A percentile compares a stretch with the other conserved stretches of the same genome.
Conservation (phyloP, 2,797 vertebrate species). For the Syngnathus acus region DNA sequence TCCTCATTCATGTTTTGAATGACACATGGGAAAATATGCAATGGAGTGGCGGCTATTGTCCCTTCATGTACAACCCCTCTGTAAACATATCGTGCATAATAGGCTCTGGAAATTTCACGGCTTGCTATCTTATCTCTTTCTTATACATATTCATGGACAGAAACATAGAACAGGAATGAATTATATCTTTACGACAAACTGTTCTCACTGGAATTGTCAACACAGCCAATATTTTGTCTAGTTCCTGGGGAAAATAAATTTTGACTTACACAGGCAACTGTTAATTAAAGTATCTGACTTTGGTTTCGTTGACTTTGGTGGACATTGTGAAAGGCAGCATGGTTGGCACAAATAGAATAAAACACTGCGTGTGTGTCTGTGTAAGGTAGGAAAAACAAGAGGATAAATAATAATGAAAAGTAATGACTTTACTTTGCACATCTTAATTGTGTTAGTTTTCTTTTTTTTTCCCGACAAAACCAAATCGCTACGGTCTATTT, state of each 20-base stretch:
- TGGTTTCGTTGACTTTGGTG: conserved; percentile 25
- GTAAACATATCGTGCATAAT: conserved; percentile 47
- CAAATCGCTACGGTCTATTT: too few species aligned
- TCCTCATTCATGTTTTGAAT: conserved; percentile 35
- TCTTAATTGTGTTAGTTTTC: too few species aligned
- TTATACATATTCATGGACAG: conserved; percentile 24
- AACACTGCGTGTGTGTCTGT: too few species aligned
- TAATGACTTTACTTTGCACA: too few species aligned
- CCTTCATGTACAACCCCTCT: conserved; percentile 21
- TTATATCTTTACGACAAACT: conserved; percentile 22
- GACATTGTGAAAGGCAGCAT: background rate
- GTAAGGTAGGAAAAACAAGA: too few species aligned
- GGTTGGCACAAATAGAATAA: too few species aligned
- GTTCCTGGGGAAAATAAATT: conserved; percentile 22
- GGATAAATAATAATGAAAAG: too few species aligned
- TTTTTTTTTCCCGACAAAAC: too few species aligned
- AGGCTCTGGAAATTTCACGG: conserved; percentile 28
- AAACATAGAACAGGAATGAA: conserved; percentile 13
- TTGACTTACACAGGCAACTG: conserved; percentile 42
- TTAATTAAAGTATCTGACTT: conserved; percentile 31
- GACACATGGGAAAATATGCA: conserved; percentile 52
- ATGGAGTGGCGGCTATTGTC: conserved; percentile 20
- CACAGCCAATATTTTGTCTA: conserved; percentile 35
- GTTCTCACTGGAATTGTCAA: conserved; percentile 18
- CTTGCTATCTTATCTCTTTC: conserved; percentile 17